Percentiles rank a stretch among this genome's conserved stretches.
These are phyloP conservation scores for Poeciliopsis presidionis DNA, from an alignment of 2,797 vertebrate genomes.

Conservation along the genomic window DNA sequence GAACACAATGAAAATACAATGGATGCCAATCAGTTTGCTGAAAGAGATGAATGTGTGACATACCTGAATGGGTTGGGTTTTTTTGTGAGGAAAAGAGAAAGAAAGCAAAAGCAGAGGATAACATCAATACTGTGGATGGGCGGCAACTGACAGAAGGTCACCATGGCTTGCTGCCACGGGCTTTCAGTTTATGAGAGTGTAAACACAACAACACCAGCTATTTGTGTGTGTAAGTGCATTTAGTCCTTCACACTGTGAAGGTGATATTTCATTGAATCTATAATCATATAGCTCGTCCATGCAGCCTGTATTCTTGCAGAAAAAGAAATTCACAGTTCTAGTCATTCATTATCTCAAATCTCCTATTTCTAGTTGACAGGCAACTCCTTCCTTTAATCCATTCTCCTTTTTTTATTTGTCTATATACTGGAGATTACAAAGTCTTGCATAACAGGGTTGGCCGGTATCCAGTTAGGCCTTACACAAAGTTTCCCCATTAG, in stretches of 20 bases:
- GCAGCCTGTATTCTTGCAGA: conserved; percentile 20
- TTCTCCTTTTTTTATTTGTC: conserved; percentile 3
- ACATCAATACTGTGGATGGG: conserved; percentile 68
- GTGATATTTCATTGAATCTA: conserved; percentile 38
- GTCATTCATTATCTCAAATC: not conserved
- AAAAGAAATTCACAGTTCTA: not conserved
- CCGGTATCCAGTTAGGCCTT: not conserved
- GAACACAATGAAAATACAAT: not conserved
- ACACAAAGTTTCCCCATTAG: not conserved
- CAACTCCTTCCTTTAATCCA: not conserved
- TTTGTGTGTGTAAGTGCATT: conserved; percentile 10
- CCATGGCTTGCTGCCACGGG: conserved; percentile 49
- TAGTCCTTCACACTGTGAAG: conserved; percentile 10
- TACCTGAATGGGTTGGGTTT: conserved; percentile 15
- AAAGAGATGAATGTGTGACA: not conserved
- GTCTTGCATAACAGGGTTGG: not conserved
- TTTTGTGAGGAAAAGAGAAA: not conserved
- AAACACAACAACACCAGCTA: conserved; percentile 9
- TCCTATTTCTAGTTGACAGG: not conserved
- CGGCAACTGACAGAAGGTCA: conserved; percentile 55
- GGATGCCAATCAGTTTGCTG: not conserved
- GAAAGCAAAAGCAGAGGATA: conserved; percentile 35
- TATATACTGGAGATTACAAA: not conserved
- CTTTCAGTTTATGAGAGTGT: conserved; percentile 39
- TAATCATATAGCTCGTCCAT: conserved; percentile 44